Evolutionary conservation across 2,797 vertebrate genomes (phyloP).

Genomic region (Craterocephalus amniculus): DNA sequence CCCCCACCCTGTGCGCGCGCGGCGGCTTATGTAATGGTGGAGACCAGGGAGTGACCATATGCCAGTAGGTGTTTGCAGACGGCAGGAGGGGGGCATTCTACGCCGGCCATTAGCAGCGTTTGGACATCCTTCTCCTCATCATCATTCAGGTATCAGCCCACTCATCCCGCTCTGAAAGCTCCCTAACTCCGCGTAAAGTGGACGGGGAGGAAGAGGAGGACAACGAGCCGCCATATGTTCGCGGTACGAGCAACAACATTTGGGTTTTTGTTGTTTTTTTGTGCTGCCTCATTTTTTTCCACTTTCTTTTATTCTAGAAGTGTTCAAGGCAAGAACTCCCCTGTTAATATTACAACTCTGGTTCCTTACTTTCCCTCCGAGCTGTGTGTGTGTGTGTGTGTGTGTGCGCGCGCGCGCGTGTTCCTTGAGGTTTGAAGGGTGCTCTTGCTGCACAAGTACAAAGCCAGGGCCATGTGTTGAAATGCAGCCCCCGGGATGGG

Average conservation of each 20-base stretch:
- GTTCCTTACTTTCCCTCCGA: background rate
- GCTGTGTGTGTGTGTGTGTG: conserved; percentile 13
- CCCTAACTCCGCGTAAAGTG: conserved; percentile 76
- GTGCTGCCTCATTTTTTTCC: conserved; percentile 67
- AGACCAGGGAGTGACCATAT: conserved; percentile 85
- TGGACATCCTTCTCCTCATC: conserved; percentile 72
- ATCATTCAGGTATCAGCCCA: conserved; percentile 75
- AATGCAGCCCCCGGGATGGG: conserved; percentile 86
- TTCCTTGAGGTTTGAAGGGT: conserved; percentile 57
- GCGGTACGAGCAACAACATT: conserved; percentile 76
- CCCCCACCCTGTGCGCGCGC: conserved; percentile 52
- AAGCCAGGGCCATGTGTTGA: conserved; percentile 87
- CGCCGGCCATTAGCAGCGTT: conserved; percentile 76
- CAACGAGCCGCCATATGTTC: conserved; percentile 85
- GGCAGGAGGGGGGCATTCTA: conserved; percentile 69
- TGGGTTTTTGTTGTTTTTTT: conserved; percentile 54
- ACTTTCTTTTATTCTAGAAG: too few species aligned
- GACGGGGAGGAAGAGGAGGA: conserved; percentile 75
- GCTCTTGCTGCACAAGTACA: conserved; percentile 75
- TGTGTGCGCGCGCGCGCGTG: conserved; percentile 14
- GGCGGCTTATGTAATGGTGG: conserved; percentile 82
- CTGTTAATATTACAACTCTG: conserved; percentile 46
- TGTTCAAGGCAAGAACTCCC: conserved; percentile 71
- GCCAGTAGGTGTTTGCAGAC: conserved; percentile 81
- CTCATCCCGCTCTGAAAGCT: conserved; percentile 65